A percentile compares a stretch with the other conserved stretches of the same genome.
Evolutionary conservation across 1,140 invertebrate species (phyloP).

Genomic region (Cotesia chilonis): DNA sequence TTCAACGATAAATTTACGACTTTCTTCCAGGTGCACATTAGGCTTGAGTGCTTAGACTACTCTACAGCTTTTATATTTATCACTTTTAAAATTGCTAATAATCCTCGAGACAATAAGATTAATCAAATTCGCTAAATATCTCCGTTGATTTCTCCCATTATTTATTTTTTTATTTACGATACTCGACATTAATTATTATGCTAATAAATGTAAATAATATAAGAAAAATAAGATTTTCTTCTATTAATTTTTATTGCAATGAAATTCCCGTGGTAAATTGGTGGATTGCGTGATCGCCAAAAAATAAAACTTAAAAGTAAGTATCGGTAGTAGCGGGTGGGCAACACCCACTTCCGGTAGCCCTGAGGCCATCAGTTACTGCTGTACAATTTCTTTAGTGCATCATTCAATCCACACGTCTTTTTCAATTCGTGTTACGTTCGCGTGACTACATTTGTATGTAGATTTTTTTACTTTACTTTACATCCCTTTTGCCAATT

Average conservation of each 20-base stretch:
- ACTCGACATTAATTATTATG: background rate
- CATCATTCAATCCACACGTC: background rate
- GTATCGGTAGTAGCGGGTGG: conserved; percentile 54
- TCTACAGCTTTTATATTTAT: conserved; percentile 27
- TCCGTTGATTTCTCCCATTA: background rate
- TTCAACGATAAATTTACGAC: conserved; percentile 57
- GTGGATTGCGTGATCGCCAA: conserved; percentile 45
- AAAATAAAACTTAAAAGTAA: conserved; percentile 47
- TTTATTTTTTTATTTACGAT: background rate
- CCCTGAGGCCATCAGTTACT: conserved; percentile 39
- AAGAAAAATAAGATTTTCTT: too few relatives aligned
- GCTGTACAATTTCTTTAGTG: conserved; percentile 18
- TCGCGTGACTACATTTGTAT: conserved; percentile 43
- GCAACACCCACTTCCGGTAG: conserved; percentile 58
- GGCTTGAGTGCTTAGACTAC: conserved; percentile 33
- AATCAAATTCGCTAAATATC: background rate
- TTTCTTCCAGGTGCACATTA: conserved; percentile 47
- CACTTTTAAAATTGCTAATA: conserved; percentile 14
- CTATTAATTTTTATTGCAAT: background rate
- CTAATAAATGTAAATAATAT: too few relatives aligned
- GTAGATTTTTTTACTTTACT: background rate
- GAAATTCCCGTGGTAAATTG: conserved; percentile 10
- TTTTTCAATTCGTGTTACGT: conserved; percentile 8
- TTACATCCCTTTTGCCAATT: background rate
- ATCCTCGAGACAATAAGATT: conserved; percentile 31